Evolutionary conservation across 2,888 invertebrate species (phyloP), one percentile per base, ranked within the genome.

Genomic region (Theodoxus fluviatilis): DNA sequence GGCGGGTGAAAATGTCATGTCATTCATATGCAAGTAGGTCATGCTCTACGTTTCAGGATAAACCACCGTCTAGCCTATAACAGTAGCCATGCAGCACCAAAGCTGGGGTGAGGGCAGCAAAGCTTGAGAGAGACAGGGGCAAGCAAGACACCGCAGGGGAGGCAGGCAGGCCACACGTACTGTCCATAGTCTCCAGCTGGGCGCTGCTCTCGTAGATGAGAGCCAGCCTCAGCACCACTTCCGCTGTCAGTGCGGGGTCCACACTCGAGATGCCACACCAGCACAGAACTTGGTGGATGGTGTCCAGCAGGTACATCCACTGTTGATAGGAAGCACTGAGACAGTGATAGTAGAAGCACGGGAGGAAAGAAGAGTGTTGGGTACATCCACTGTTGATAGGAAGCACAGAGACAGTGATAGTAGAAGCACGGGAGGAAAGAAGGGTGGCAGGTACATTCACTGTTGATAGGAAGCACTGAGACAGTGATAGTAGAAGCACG

Each of bases 251-350:
- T 4, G 83, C 81, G 4, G 87, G 83, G 74, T 87, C 87, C 9
- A 87, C 83, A 71, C 76, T 79, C 73, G 81, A 82, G 55, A 87
- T 80, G 25, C 85, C 84, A 78, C 85, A 84, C 85, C 86, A 86
- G 64, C 82, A 81, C 68, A 86, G 72, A 3, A 82, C 79, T 71
- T 83, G 82, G 68, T 87, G 85, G 22, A 85, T 83, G 18, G 82
- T 79, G 72, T 86, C 86, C 71, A 87, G 78, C 38, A 87, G 80
- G 72, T 82, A 84, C 52, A 86, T 83, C 87, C 87, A 87, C 86
- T 87, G 79, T 3, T 43, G 15, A 12, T 12, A 43, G 15, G 9
- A 43, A 43, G 15, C 18, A 12, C 43, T 43, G 43, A 18, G 43
- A 9, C 9, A 43, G 15, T 9, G 12, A 43, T 43, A 43, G 43